Conservation (phyloP, 2,797 vertebrate genomes). For the Nyctibius grandis region DNA sequence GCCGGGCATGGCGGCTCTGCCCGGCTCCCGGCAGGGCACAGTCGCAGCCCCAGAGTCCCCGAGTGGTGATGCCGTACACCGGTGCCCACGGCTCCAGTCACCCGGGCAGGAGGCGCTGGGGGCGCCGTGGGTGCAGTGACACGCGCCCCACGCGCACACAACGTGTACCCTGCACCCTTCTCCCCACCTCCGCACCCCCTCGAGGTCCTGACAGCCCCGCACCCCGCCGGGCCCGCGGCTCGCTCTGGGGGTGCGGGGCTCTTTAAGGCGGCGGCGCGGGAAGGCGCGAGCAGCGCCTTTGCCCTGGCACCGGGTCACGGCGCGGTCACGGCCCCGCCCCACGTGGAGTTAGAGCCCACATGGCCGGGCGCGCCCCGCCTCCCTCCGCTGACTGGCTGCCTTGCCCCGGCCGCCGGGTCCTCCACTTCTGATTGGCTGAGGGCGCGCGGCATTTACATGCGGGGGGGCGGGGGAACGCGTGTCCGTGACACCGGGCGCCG, state of each 20-base stretch:
- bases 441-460: not conserved
- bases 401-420: not conserved
- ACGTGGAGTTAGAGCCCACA: slow-evolving; percentile 50
- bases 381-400: not conserved
- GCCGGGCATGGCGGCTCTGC: too few species aligned
- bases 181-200: too few species aligned
- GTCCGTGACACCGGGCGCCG: slow-evolving; percentile 14
- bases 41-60: not conserved
- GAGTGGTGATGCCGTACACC: rapidly evolving
- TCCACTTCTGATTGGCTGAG: slow-evolving; percentile 53
- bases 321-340: slow-evolving; percentile 50
- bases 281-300: not conserved
- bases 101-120: too few species aligned
- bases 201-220: not conserved
- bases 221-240: too few species aligned
- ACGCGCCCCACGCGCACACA: not conserved
- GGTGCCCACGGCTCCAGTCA: too few species aligned
- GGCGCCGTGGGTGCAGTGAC: not conserved
- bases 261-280: slow-evolving; percentile 23
- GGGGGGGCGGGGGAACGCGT: not conserved
- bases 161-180: not conserved
- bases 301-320: not conserved
- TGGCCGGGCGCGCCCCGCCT: not conserved
- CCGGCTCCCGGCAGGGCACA: too few species aligned
- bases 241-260: not conserved